Percentiles rank a stretch among this genome's conserved stretches.
Evolutionary conservation across 1,140 invertebrate genomes (phyloP).

Genomic region (Heliconius hermathena): DNA sequence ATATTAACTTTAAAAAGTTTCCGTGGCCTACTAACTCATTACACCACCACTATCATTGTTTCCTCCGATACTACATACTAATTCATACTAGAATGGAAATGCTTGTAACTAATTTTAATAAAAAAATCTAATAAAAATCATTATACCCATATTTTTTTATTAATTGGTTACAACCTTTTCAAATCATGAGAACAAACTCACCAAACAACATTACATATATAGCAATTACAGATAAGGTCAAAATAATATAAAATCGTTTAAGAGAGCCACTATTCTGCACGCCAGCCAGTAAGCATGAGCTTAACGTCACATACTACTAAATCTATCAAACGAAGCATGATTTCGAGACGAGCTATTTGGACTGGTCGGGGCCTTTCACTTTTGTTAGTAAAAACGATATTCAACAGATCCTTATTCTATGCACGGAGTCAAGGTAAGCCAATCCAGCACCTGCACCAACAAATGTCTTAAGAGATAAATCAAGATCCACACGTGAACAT

Average conservation of each 20-base stretch:
- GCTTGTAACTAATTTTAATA: no score
- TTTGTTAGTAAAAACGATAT: slow-evolving; percentile 50
- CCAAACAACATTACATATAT: slow-evolving; percentile 50
- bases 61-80: no score
- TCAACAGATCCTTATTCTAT: slow-evolving; percentile 48
- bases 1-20: no score
- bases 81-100: no score
- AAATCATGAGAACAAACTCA: slow-evolving; percentile 42
- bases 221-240: slow-evolving; percentile 56
- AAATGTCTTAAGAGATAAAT: slow-evolving; percentile 20
- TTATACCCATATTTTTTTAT: no score
- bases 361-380: slow-evolving; percentile 49
- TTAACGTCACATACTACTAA: neutral
- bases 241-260: slow-evolving; percentile 52
- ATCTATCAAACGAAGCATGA: neutral
- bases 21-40: no score
- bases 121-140: no score
- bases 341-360: slow-evolving; percentile 14
- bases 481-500: slow-evolving; percentile 27
- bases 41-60: no score
- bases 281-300: slow-evolving; percentile 5
- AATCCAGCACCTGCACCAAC: slow-evolving; percentile 43
- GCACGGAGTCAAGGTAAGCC: slow-evolving; percentile 47
- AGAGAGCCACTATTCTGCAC: slow-evolving; percentile 42
- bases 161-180: slow-evolving; percentile 27